phyloP scores from a whole-genome alignment of 1,140 invertebrate species.

The Semibalanus balanoides region DNA sequence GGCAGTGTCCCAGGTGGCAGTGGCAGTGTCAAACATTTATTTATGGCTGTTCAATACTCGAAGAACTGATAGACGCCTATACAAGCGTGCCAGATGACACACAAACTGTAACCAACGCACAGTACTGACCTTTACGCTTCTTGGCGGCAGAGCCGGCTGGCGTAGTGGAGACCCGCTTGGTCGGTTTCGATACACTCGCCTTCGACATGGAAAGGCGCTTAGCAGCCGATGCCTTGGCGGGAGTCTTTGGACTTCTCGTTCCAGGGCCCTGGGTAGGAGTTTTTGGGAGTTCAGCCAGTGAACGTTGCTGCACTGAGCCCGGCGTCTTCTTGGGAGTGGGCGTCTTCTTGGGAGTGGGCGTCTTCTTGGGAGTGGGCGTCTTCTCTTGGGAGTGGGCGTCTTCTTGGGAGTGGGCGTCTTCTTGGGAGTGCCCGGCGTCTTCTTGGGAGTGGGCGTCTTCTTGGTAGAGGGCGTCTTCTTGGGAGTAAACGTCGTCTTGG shows the following conservation, averaged over 20 bases:
- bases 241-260: background rate
- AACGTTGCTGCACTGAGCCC: too few relatives aligned
- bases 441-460: slow-evolving; percentile 8
- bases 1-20: too few relatives aligned
- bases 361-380: background rate
- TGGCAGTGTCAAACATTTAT: too few relatives aligned
- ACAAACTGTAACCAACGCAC: too few relatives aligned
- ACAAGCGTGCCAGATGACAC: too few relatives aligned
- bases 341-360: background rate
- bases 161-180: background rate
- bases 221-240: background rate
- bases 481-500: slow-evolving; percentile 11
- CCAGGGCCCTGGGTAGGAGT: too few relatives aligned
- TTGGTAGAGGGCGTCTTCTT: slow-evolving; percentile 9
- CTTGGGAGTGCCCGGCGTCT: background rate
- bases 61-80: too few relatives aligned
- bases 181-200: background rate
- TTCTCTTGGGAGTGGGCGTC: slow-evolving; percentile 4
- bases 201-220: background rate
- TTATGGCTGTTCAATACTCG: too few relatives aligned
- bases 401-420: background rate
- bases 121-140: background rate
- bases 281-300: too few relatives aligned
- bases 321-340: slow-evolving; percentile 8
- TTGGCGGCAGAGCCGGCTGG: background rate